Base-by-base conservation (phyloP, 2,888 invertebrate genomes). In the Heliconius erato region DNA sequence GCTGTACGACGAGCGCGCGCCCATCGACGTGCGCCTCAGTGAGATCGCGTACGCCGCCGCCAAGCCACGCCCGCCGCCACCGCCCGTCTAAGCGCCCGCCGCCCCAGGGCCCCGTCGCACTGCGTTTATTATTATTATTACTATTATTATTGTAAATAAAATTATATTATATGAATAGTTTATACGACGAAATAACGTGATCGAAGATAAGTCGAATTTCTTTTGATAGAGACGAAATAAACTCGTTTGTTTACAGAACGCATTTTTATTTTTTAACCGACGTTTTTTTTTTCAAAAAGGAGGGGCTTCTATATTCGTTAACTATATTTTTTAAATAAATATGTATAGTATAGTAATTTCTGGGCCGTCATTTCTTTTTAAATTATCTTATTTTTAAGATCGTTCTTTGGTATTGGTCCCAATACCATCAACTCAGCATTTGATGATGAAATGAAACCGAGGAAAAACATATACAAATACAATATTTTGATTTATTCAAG, bases 31-130 rank as follows among this genome's bases (percentile, higher is more conserved):
- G 90, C 97, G 97, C 91, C 97, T 98, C 87, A 98, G 98, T 83
- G 98, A 98, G 96, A 98, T 99, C 90, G 98, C 98, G 90, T 98
- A 98, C 90, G 98, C 98, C 89, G 98, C 98, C 90, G 98, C 98
- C 93, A 98, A 98, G 96, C 98, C 98, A 88, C 98, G 95, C 78
- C 94, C 94, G 79, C 92, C 94, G 85, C 94, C 94, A 84, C 94
- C 93, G 86, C 93, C 85, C 74, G 82, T 87, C 7, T 68, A 78
- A 26, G 71, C 82, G 80, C 85, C 87, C 35, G 79, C 87, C 86
- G 77, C 86, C 84, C 86, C n/a, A 77, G 77, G 81, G 74, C 68
- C 77, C 87, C 87, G 85, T 85, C 87, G 84, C 85, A 85, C 85
- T 84, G 86, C 86, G 85, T 85, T 84, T 85, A 87, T 89, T 89